phyloP scores from a whole-genome alignment of 2,113 vertebrate species.

The Mus spicilegus region DNA sequence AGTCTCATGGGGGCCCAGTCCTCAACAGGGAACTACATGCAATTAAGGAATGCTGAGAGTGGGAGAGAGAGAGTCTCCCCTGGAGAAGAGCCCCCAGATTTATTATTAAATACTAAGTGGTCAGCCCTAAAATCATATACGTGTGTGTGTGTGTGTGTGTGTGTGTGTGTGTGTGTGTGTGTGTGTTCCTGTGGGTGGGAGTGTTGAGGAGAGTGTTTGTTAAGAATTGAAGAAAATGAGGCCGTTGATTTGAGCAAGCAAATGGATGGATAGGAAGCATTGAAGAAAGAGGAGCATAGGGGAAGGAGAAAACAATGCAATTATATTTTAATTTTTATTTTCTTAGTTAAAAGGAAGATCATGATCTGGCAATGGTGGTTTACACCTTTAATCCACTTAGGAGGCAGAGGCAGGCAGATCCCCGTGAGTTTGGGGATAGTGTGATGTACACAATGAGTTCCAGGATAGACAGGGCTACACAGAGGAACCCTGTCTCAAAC shows the following conservation, averaged over 20 bases:
- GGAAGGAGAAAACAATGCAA: neutral
- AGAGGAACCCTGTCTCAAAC: neutral
- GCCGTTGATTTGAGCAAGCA: neutral
- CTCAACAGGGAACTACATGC: neutral
- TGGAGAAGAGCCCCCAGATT: neutral
- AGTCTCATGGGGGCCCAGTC: neutral
- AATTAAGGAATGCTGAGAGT: neutral
- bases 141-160: too few species aligned
- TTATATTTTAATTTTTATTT: neutral
- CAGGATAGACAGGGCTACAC: neutral
- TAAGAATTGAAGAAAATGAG: neutral
- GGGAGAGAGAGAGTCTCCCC: neutral
- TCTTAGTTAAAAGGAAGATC: neutral
- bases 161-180: too few species aligned
- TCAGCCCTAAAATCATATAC: neutral
- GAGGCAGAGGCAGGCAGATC: neutral
- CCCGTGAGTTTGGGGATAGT: neutral
- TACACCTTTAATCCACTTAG: neutral
- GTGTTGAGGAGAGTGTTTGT: too few species aligned
- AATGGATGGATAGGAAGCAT: neutral
- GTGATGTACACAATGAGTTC: neutral
- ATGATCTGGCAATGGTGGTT: neutral
- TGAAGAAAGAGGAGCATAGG: neutral
- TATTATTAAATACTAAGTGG: neutral
- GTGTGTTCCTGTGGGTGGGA: too few species aligned